Conservation (phyloP, 2,888 invertebrate species). For the Coremacera marginata region DNA sequence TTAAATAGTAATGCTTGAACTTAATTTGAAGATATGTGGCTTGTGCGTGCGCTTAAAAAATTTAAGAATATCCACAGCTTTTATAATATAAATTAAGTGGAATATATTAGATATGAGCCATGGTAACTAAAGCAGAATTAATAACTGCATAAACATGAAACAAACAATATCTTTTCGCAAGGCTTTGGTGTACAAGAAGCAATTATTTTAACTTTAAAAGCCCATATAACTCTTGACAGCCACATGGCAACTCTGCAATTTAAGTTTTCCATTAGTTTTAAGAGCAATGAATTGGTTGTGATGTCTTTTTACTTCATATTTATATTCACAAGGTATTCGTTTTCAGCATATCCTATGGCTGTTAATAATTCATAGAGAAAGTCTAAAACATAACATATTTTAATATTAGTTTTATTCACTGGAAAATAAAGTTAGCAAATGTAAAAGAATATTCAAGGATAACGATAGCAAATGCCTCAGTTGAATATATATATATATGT, state of each 20-base stretch:
- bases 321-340: not conserved
- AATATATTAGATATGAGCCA: no score
- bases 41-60: no score
- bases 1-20: no score
- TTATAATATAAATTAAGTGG: no score
- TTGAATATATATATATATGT: not conserved
- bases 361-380: conserved; percentile 16
- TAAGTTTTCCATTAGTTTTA: not conserved
- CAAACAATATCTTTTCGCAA: no score
- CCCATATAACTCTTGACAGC: not conserved
- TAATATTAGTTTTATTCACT: conserved; percentile 3
- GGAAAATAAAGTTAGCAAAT: conserved; percentile 5
- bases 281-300: conserved; percentile 26
- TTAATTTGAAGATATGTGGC: no score
- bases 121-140: no score
- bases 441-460: not conserved
- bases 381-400: conserved; percentile 9
- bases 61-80: no score
- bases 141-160: no score
- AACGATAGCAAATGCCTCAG: conserved; percentile 35
- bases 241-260: not conserved
- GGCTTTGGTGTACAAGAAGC: no score
- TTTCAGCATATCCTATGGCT: no score
- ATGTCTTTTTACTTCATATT: not conserved
- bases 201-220: no score